These are phyloP conservation scores for Tor tambroides DNA, from an alignment of 2,113 vertebrate species.

Conservation along the genomic window DNA sequence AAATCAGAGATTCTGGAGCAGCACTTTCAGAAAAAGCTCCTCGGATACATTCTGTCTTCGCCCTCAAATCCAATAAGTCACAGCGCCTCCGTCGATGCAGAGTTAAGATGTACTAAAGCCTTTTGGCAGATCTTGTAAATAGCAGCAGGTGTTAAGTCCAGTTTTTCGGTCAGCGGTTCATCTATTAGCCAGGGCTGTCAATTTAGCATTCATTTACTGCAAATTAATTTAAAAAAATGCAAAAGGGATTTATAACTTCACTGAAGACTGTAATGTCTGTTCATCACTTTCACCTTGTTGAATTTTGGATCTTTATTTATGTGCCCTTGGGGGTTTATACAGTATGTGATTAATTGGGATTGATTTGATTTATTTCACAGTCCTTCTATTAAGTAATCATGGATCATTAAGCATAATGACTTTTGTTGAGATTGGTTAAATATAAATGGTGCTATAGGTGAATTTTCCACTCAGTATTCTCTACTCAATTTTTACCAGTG, in stretches of 20 bases:
- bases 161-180: background rate
- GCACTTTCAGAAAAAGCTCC: background rate
- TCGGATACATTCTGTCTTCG: background rate
- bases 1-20: slow-evolving; percentile 11
- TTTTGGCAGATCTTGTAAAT: slow-evolving; percentile 24
- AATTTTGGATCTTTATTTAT: background rate
- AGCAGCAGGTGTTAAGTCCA: slow-evolving; percentile 5
- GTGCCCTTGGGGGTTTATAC: background rate
- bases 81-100: background rate
- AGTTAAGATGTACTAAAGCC: slow-evolving; percentile 14
- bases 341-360: background rate
- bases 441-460: background rate
- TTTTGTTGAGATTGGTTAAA: background rate
- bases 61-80: slow-evolving; percentile 29
- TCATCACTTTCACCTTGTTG: background rate
- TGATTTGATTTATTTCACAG: background rate
- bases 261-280: background rate
- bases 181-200: background rate
- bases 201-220: background rate
- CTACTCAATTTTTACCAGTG: background rate
- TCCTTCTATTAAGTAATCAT: background rate
- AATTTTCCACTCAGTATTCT: background rate
- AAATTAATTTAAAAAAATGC: background rate
- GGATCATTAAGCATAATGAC: background rate
- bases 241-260: background rate